Conservation (phyloP, 2,888 invertebrate species). For the Aplocera efformata region DNA sequence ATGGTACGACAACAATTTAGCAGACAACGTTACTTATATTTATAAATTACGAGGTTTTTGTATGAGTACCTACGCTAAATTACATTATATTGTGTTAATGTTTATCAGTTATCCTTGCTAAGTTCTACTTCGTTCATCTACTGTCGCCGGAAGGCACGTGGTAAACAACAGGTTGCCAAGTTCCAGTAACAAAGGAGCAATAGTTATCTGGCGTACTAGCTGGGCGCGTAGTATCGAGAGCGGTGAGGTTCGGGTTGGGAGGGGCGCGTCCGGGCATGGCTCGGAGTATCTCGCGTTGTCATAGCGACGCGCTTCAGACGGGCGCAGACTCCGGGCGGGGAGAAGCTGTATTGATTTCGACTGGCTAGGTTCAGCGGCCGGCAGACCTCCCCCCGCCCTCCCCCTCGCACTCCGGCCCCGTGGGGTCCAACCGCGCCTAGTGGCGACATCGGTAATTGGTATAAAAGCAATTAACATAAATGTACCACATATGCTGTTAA, state of each 20-base stretch:
- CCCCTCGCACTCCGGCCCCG: constrained; percentile 32
- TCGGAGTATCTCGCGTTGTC: constrained; percentile 61
- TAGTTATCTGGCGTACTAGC: too few species aligned
- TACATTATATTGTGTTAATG: too few species aligned
- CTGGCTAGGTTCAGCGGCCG: constrained; percentile 70
- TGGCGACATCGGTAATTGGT: constrained; percentile 11
- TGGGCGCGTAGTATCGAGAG: too few species aligned
- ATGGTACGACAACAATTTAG: too few species aligned
- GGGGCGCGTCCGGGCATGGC: constrained; percentile 30
- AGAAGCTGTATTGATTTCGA: constrained; percentile 82
- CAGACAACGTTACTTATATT: too few species aligned
- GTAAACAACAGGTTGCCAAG: constrained; percentile 48
- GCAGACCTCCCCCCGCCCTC: constrained; percentile 41
- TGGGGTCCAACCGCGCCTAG: constrained; percentile 6
- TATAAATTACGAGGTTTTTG: too few species aligned
- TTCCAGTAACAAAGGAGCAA: constrained; percentile 30
- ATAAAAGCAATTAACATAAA: constrained; percentile 11
- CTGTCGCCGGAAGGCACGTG: too few species aligned
- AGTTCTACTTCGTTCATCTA: too few species aligned
- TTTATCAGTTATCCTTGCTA: too few species aligned
- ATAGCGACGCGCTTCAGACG: constrained; percentile 69
- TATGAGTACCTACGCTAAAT: too few species aligned
- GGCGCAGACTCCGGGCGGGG: constrained; percentile 59
- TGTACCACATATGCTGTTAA: constrained; percentile 8
- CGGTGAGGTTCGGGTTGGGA: constrained; percentile 29